Evolutionary conservation across 2,888 invertebrate species (phyloP).

Genomic region (Lagria hirta): DNA sequence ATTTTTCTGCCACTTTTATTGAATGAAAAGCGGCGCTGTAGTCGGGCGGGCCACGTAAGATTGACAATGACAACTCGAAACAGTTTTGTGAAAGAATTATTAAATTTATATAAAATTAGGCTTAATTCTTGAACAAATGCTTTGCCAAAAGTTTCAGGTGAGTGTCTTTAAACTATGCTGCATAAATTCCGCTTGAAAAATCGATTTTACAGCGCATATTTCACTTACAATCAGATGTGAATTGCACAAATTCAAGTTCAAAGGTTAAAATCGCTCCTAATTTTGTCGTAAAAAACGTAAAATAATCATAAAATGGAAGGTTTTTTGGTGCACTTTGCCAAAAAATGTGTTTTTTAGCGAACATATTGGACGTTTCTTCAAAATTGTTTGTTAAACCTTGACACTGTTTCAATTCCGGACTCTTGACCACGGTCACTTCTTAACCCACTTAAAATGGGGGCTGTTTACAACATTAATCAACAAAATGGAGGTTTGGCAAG

Average conservation of each 20-base stretch:
- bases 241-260: constrained; percentile 28
- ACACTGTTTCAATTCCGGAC: constrained; percentile 15
- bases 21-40: constrained; percentile 29
- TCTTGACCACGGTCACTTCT: neutral
- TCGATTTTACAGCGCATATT: neutral
- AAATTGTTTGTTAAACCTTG: constrained; percentile 18
- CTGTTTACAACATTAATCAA: too few species aligned
- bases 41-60: constrained; percentile 50
- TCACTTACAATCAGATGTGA: neutral
- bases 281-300: neutral
- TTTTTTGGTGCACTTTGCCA: neutral
- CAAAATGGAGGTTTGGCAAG: neutral
- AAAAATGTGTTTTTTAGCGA: constrained; percentile 1
- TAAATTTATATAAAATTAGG: constrained; percentile 14
- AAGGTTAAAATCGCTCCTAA: constrained; percentile 34
- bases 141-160: constrained; percentile 9
- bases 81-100: constrained; percentile 22
- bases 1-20: neutral
- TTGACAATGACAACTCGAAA: constrained; percentile 49
- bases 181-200: constrained; percentile 2
- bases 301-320: constrained; percentile 1
- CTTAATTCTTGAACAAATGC: neutral
- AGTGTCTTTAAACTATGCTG: constrained; percentile 2
- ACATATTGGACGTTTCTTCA: neutral
- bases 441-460: too few species aligned